Evolutionary conservation across 2,888 invertebrate species (phyloP).

Genomic region (Masnerella sp.): DNA sequence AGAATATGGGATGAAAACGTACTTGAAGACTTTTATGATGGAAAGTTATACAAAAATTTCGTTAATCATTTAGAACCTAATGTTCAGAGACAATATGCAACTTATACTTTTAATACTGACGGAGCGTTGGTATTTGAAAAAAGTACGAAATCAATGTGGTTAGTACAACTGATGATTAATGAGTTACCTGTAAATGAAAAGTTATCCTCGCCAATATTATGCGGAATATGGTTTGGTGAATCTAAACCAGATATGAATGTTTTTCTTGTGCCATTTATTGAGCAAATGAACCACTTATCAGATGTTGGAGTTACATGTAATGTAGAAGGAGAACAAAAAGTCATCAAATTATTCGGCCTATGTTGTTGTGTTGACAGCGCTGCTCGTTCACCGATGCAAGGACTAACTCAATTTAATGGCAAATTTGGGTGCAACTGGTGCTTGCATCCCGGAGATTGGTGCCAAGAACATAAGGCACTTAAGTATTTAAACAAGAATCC

Average conservation of each 20-base stretch:
- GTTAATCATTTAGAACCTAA: conserved; percentile 18
- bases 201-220: no score
- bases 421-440: conserved; percentile 59
- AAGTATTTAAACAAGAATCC: conserved; percentile 11
- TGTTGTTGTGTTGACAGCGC: conserved; percentile 49
- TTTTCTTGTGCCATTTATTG: conserved; percentile 40
- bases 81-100: conserved; percentile 10
- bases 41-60: conserved; percentile 37
- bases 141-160: no score
- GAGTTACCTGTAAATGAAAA: no score
- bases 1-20: conserved; percentile 3
- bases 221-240: no score
- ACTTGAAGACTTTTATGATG: conserved; percentile 34
- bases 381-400: conserved; percentile 34
- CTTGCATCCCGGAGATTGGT: conserved; percentile 43
- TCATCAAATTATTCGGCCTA: conserved; percentile 35
- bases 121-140: no score
- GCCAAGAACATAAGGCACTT: background rate
- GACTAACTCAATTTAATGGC: conserved; percentile 45
- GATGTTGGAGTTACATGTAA: conserved; percentile 4
- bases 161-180: no score
- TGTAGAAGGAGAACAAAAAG: conserved; percentile 13
- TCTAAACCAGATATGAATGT: no score
- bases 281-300: conserved; percentile 42
- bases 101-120: conserved; percentile 16